Conservation (phyloP, 2,113 vertebrate genomes). For the Mormyrus iriodes region DNA sequence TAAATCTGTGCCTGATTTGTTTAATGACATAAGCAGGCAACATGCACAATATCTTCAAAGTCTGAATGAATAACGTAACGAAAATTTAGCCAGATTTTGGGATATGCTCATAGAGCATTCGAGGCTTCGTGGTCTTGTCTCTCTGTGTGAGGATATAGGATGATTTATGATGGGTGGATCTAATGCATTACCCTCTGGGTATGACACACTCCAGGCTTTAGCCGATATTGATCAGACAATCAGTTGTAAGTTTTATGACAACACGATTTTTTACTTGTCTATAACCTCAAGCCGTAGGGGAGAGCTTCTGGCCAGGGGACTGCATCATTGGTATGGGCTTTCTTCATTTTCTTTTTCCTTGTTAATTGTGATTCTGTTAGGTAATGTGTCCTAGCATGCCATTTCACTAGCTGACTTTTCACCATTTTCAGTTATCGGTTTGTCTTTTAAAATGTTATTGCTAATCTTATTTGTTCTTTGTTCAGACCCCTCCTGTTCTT, state of each 20-base stretch:
- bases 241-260: not conserved
- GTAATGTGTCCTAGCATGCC: not conserved
- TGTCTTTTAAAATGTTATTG: too few species aligned
- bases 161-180: not conserved
- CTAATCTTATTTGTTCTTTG: not conserved
- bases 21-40: not conserved
- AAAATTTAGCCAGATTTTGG: not conserved
- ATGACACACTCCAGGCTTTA: not conserved
- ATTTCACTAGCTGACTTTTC: not conserved
- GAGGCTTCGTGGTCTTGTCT: not conserved
- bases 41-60: not conserved
- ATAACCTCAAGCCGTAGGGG: not conserved
- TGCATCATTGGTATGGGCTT: not conserved
- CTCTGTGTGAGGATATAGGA: not conserved
- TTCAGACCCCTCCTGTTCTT: not conserved
- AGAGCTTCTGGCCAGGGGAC: not conserved
- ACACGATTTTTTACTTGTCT: not conserved
- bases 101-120: not conserved
- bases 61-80: not conserved
- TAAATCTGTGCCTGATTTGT: not conserved
- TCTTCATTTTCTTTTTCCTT: not conserved
- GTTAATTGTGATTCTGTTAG: not conserved
- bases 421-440: too few species aligned
- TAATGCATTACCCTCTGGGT: not conserved
- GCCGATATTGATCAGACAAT: not conserved